Conservation (phyloP, 1,140 invertebrate species). For the Aplysia californica region DNA sequence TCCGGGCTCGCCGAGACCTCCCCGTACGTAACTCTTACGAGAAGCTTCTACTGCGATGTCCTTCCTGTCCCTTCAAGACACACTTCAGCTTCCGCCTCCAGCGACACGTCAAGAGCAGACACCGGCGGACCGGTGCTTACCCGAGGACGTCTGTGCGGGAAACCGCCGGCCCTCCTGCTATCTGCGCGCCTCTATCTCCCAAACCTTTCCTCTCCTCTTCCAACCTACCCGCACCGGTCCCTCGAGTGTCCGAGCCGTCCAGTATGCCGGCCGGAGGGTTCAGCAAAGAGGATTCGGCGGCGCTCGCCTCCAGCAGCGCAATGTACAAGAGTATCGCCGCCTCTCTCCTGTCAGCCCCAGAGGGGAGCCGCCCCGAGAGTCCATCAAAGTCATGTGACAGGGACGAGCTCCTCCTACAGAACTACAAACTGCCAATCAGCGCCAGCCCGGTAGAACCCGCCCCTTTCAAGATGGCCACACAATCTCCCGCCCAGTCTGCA, state of each 20-base stretch:
- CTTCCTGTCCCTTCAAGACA: constrained; percentile 47
- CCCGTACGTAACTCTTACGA: constrained; percentile 5
- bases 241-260: neutral
- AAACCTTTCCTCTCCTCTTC: neutral
- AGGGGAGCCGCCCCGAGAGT: neutral
- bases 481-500: constrained; percentile 16
- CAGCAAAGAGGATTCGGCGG: constrained; percentile 36
- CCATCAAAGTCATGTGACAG: neutral
- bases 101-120: constrained; percentile 47
- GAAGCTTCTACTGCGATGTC: constrained; percentile 29
- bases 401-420: constrained; percentile 7
- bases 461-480: constrained; percentile 19
- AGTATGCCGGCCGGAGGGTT: neutral
- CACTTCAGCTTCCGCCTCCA: constrained; percentile 51
- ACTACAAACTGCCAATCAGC: constrained; percentile 13
- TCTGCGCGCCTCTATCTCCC: neutral
- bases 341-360: constrained; percentile 9
- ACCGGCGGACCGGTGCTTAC: constrained; percentile 27
- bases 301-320: constrained; percentile 26
- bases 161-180: constrained; percentile 1
- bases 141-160: constrained; percentile 24
- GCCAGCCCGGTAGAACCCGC: neutral
- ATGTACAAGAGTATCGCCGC: constrained; percentile 28
- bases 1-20: constrained; percentile 25
- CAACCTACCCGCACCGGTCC: neutral